Evolutionary conservation across 2,797 vertebrate species (phyloP), one percentile per base, ranked within the genome.

Genomic region (Columba guinea): DNA sequence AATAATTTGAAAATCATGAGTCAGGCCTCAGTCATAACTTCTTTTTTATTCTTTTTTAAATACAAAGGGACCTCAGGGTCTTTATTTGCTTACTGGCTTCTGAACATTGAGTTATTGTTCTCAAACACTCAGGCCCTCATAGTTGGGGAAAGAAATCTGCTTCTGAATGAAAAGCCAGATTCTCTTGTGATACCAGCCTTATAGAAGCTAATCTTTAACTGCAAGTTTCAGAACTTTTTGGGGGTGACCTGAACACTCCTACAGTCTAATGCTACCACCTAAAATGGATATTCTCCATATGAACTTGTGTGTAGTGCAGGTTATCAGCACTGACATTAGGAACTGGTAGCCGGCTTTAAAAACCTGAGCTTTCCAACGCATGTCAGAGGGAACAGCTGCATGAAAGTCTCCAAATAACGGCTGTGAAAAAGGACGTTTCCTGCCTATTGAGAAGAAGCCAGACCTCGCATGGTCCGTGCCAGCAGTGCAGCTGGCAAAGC

Each of bases 51-150:
- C 37, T 9, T 15, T 46, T 67, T 46, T 64, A 11, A 63, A 44
- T 70, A 89, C 71, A 77, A 86, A 83, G 58, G 87, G 77, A 64
- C 34, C 53, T 81, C 24, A 32, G 44, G 75, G 37, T 92, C 79
- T 89, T 86, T 84, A 65, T 94, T 95, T 93, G 68, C 93, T 92
- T 51, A 58, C 52, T 93, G 71, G 19, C 65, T 55, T 67, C 67
- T 90, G 92, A 93, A 94, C 84, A 74, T 17, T 64, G 74, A 89
- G 56, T 78, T 90, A 79, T 91, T 92, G 48, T 91, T 91, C 85
- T 64, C 65, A 78, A 87, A 58, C 21, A 37, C 34, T 48, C 51
- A n/a, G n/a, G 59, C 79, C n/a, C 55, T 91, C 76, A 30, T 26
- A 59, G n/a, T 2, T 65, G 27, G 37, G 84, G 63, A 89, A 92